These are phyloP conservation scores for Sternotherus odoratus DNA, from an alignment of 2,797 vertebrate genomes.

Conservation along the genomic window DNA sequence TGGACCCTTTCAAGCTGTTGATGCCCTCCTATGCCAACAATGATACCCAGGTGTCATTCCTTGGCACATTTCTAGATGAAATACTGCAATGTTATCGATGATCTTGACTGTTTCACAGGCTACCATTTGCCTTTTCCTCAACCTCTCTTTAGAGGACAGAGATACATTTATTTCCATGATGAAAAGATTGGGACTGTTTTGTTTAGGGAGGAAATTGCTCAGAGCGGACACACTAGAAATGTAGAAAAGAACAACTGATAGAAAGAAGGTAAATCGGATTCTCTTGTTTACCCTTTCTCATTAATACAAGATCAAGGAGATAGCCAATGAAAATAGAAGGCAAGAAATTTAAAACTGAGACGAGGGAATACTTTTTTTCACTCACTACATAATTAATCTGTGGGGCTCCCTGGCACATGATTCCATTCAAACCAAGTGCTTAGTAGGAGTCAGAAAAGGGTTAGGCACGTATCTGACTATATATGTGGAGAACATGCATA, in stretches of 20 bases:
- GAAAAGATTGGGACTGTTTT: background rate
- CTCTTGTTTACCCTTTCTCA: background rate
- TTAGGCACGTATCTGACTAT: background rate
- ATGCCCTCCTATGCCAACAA: background rate
- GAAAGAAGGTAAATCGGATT: background rate
- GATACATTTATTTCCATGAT: background rate
- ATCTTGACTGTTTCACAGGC: background rate
- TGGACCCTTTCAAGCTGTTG: too few relatives aligned
- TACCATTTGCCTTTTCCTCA: background rate
- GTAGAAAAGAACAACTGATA: background rate
- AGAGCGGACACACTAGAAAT: background rate
- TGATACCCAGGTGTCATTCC: accelerated
- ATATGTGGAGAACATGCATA: background rate
- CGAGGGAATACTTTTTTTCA: too few relatives aligned
- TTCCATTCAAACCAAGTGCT: background rate
- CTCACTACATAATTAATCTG: too few relatives aligned
- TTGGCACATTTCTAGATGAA: background rate
- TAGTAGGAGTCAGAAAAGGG: background rate
- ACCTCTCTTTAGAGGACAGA: background rate
- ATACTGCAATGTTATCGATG: background rate
- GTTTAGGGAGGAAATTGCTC: slow-evolving; percentile 1
- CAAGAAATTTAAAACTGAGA: accelerated
- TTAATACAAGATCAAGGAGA: background rate
- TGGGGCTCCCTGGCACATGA: background rate
- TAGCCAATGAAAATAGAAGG: background rate